Evolutionary conservation across 2,113 vertebrate species (phyloP).

Genomic region (Rhabdomys dilectus): DNA sequence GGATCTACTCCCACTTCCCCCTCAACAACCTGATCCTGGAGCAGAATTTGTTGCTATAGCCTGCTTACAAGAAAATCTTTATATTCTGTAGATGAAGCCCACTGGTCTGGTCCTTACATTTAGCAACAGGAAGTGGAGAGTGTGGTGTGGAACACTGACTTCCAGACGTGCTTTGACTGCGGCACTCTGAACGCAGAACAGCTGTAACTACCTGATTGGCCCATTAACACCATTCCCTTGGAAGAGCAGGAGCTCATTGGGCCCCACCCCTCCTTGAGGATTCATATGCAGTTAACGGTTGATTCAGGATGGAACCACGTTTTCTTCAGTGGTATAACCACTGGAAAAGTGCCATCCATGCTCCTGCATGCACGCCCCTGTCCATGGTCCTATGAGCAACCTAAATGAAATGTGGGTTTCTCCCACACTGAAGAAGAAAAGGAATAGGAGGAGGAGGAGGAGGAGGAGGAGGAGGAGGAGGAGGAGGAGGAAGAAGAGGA

Average conservation of each 20-base stretch:
- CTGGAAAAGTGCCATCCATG: not conserved
- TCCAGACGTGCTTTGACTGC: not conserved
- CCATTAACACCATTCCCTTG: not conserved
- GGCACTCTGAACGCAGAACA: not conserved
- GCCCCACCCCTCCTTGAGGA: not conserved
- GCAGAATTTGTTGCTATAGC: not conserved
- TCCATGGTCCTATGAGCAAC: not conserved
- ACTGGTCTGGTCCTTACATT: not conserved
- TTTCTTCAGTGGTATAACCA: not conserved
- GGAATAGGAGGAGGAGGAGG: not conserved
- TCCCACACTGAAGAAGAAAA: not conserved
- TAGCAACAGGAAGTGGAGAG: not conserved
- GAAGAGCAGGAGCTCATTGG: not conserved
- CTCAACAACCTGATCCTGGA: not conserved
- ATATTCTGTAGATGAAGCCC: conserved; percentile 34
- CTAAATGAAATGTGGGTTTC: not conserved
- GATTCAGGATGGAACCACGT: too few relatives aligned
- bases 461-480: too few relatives aligned
- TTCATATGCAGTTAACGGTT: not conserved
- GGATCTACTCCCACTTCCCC: not conserved
- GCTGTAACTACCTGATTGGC: not conserved
- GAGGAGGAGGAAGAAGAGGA: too few relatives aligned
- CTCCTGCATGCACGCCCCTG: too few relatives aligned
- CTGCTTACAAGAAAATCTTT: not conserved
- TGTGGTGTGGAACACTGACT: not conserved